Conservation (phyloP, 2,113 vertebrate genomes). For the Anolis carolinensis region DNA sequence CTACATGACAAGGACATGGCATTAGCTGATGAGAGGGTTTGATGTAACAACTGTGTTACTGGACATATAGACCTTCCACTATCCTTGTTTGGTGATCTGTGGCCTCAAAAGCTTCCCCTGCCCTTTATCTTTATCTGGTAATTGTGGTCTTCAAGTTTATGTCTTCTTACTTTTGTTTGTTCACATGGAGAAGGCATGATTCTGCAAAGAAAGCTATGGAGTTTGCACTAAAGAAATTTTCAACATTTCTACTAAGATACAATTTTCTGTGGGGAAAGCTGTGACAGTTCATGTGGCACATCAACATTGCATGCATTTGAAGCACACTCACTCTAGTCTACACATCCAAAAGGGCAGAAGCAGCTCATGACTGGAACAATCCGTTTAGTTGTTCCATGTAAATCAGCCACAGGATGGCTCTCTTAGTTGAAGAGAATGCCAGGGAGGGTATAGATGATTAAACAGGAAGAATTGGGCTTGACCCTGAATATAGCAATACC, state of each 20-base stretch:
- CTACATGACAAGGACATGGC: neutral
- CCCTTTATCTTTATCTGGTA: neutral
- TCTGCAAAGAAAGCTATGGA: neutral
- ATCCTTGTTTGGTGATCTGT: neutral
- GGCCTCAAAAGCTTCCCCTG: neutral
- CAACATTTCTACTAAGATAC: neutral
- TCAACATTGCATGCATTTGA: neutral
- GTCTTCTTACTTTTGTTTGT: neutral
- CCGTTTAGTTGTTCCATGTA: neutral
- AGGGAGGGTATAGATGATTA: neutral
- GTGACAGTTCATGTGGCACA: neutral
- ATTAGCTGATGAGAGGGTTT: neutral
- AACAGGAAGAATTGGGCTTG: neutral
- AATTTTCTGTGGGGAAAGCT: neutral
- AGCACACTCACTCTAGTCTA: neutral
- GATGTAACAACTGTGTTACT: neutral
- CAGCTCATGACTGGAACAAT: neutral
- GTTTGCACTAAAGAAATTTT: neutral
- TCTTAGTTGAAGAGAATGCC: neutral
- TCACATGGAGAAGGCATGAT: neutral
- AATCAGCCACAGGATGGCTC: constrained; percentile 18
- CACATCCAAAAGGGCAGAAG: no score
- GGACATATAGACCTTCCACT: neutral
- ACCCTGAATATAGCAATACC: neutral
- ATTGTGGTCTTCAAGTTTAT: neutral